Conservation (phyloP, 2,888 invertebrate genomes). For the Dolichopus griseipennis region DNA sequence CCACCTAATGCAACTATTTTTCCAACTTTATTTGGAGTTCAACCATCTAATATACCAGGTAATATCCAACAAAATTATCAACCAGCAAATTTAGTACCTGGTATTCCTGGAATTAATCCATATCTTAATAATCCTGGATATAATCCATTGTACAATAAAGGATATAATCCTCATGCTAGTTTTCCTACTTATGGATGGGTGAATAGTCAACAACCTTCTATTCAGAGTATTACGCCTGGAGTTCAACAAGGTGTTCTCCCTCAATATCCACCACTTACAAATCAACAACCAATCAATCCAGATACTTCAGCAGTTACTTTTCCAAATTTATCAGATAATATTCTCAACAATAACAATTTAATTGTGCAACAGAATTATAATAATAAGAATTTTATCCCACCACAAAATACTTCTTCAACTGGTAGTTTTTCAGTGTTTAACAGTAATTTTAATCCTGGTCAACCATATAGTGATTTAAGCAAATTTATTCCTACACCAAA, state of each 20-base stretch:
- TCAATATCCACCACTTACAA: background rate
- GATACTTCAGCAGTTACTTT: slow-evolving; percentile 1
- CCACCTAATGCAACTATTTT: background rate
- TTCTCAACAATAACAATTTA: background rate
- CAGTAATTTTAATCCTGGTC: background rate
- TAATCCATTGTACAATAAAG: background rate
- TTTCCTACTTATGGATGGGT: background rate
- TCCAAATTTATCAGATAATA: background rate
- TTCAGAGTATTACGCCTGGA: background rate
- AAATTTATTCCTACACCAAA: slow-evolving; percentile 10
- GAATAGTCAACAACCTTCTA: background rate
- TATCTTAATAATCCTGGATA: background rate
- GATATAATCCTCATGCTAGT: background rate
- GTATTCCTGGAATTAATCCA: background rate
- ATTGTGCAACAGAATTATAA: background rate
- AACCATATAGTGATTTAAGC: background rate
- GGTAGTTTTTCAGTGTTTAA: background rate
- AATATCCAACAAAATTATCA: background rate
- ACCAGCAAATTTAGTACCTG: background rate
- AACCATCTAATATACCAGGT: background rate
- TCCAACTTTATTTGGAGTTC: too few relatives aligned
- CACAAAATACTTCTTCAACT: background rate
- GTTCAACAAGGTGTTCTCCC: background rate
- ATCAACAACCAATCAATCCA: background rate
- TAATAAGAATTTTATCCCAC: background rate